Conservation (phyloP, 2,888 invertebrate genomes). For the Alloplasta piceator region DNA sequence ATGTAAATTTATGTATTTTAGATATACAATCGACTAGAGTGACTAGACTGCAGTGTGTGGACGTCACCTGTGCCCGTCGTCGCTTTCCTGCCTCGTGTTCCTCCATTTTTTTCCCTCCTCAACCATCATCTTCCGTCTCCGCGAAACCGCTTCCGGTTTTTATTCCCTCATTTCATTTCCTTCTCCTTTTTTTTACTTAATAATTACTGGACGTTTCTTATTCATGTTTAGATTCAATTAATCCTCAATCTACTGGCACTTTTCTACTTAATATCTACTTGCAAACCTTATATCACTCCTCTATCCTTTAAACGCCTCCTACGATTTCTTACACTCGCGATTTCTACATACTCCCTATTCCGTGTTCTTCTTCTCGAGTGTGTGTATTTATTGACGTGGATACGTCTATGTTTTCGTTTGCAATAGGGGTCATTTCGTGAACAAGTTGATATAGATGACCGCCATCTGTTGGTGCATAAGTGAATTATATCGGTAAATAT, state of each 20-base stretch:
- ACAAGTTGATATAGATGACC: no score
- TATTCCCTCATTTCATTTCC: conserved; percentile 33
- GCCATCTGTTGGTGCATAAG: no score
- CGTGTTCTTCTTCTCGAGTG: conserved; percentile 1
- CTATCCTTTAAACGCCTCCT: conserved; percentile 6
- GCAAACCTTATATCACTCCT: conserved; percentile 72
- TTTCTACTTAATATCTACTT: conserved; percentile 82
- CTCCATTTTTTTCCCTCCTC: no score
- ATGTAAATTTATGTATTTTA: conserved; percentile 55
- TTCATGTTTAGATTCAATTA: conserved; percentile 73
- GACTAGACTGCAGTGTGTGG: conserved; percentile 82
- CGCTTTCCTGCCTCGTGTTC: no score
- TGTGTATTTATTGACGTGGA: conserved; percentile 37
- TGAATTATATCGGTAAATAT: no score
- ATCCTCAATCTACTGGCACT: conserved; percentile 82
- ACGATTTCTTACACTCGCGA: conserved; percentile 8
- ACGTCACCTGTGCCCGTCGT: conserved; percentile 79
- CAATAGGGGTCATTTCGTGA: no score
- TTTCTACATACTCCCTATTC: conserved; percentile 9
- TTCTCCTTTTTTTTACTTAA: conserved; percentile 77
- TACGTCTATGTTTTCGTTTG: no score
- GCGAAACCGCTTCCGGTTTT: conserved; percentile 52
- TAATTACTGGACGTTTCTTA: conserved; percentile 83
- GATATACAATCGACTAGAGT: conserved; percentile 79
- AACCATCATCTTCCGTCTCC: conserved; percentile 56